Base-by-base conservation (phyloP, 2,797 vertebrate genomes). In the Myiotriccus ornatus region DNA sequence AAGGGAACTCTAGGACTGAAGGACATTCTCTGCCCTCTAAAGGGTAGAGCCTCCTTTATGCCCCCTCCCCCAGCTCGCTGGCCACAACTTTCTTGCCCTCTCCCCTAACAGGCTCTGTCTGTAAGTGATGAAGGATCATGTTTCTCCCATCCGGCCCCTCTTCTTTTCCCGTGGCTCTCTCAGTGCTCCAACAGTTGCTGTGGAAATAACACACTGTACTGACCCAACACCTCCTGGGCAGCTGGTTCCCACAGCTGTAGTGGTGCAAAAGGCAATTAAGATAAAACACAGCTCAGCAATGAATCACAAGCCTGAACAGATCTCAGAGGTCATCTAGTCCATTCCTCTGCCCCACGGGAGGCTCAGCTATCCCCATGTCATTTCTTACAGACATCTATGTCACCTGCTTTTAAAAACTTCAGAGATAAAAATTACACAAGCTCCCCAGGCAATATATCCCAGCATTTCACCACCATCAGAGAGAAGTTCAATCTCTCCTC, bases 241-340 rank as follows among this genome's bases (percentile, higher is more conserved):
- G 86, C 88, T 82, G 73, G 43, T 69, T 95, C 87, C 82, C 88
- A 84, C 77, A 93, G 88, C 63, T 76, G 55, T 53, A 49, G 63
- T 82, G 47, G 52, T 84, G 83, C 37, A 81, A 93, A 78, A 88
- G 77, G 83, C 94, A 93, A 81, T 89, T 87, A 91, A 95, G 94
- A 90, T 89, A 95, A 95, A 94, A 88, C 37, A 55, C 44, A 79
- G 69, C 63, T 84, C 5, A 0, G 55, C 89, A 90, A 86, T 79
- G 83, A 94, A 87, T 94, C 88, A 94, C 70, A 62, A 76, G 74
- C 77, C 81, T 79, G 70, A 94, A 79, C 86, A 88, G 73, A 90
- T 94, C 83, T 91, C 74, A 79, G 88, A 93, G 90, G 91, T 89
- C 95, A 95, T 59, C 80, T 41, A 49, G 43, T 68, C 77, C 90